Percentiles rank a stretch among this genome's conserved stretches.
phyloP scores from a whole-genome alignment of 2,797 vertebrate genomes.

The Aselliscus stoliczkanus region DNA sequence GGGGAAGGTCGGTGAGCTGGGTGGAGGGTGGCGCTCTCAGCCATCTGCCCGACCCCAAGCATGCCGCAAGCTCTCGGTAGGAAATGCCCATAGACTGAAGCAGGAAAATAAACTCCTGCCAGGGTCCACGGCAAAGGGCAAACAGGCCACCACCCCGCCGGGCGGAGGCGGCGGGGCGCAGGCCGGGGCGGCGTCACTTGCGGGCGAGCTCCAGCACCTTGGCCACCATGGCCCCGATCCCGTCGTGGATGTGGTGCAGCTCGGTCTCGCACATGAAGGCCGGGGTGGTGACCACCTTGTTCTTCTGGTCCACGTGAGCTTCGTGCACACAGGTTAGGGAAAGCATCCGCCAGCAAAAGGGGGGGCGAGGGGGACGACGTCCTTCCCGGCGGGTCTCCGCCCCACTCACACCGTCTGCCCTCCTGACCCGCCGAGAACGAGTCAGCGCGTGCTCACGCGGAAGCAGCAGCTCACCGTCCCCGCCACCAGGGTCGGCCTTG shows the following conservation, averaged over 20 bases:
- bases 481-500: fast-evolving
- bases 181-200: constrained; percentile 70
- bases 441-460: not conserved
- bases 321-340: constrained; percentile 84
- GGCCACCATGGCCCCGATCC: constrained; percentile 88
- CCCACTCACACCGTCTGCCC: fast-evolving
- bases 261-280: constrained; percentile 90
- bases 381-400: fast-evolving
- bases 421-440: fast-evolving
- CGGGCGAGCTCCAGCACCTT: constrained; percentile 84
- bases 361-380: too few relatives aligned
- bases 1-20: not conserved
- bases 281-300: constrained; percentile 88
- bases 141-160: not conserved
- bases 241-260: constrained; percentile 88
- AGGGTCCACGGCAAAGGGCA: not conserved
- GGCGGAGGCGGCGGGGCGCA: fast-evolving
- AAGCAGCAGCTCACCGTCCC: not conserved
- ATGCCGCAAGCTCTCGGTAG: fast-evolving
- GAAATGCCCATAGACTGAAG: fast-evolving
- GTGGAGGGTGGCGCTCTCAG: fast-evolving
- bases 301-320: constrained; percentile 85
- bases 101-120: too few relatives aligned
- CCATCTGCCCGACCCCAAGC: not conserved
- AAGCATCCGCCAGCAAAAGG: not conserved